Evolutionary conservation across 2,113 vertebrate genomes (phyloP).

Genomic region (Upupa epops): DNA sequence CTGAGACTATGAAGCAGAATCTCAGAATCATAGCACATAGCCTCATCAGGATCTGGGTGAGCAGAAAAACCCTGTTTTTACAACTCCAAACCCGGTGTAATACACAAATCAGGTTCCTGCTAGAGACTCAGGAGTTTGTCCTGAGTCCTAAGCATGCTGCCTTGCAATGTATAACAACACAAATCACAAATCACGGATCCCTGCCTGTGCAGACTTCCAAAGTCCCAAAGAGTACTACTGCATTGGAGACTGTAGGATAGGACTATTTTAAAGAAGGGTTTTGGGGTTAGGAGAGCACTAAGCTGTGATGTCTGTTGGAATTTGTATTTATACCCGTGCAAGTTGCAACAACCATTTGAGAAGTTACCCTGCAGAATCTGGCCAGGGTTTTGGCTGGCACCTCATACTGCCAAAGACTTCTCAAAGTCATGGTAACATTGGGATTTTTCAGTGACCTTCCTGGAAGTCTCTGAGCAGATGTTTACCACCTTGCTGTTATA

Average conservation of each 20-base stretch:
- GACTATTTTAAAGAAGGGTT: background rate
- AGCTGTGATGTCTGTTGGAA: background rate
- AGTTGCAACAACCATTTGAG: background rate
- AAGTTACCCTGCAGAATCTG: fast-evolving
- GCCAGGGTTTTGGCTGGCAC: background rate
- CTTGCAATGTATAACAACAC: background rate
- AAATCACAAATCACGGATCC: background rate
- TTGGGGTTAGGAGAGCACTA: background rate
- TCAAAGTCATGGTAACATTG: background rate
- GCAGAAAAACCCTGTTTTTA: background rate
- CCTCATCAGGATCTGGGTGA: background rate
- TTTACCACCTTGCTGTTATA: background rate
- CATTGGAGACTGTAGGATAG: background rate
- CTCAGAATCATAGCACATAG: background rate
- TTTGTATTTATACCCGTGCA: background rate
- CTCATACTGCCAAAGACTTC: background rate
- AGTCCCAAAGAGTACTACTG: background rate
- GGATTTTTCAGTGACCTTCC: background rate
- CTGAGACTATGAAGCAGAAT: background rate
- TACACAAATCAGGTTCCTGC: background rate
- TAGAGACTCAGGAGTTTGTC: background rate
- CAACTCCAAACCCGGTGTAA: background rate
- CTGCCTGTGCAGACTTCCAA: background rate
- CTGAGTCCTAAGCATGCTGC: background rate
- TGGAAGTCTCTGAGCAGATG: background rate